Conservation (phyloP, 2,888 invertebrate genomes). For the Helleia helle region DNA sequence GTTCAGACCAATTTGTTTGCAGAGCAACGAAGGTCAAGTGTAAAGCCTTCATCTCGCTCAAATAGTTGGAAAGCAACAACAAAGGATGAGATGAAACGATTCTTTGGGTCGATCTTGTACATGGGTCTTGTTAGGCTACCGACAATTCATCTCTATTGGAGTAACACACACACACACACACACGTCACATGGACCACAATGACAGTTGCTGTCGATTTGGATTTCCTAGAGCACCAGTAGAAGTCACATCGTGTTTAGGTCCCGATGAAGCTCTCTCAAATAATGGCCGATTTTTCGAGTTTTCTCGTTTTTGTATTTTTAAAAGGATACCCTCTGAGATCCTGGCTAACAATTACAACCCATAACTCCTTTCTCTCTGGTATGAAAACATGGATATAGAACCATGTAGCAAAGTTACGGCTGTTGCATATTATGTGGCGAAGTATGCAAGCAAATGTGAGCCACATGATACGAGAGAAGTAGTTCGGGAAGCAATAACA, state of each 20-base stretch:
- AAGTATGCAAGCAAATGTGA: too few species aligned
- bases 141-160: constrained; percentile 21
- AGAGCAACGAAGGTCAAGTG: not conserved
- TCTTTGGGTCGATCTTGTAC: constrained; percentile 22
- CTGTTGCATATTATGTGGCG: constrained; percentile 31
- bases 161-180: too few species aligned
- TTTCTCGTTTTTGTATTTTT: too few species aligned
- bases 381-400: constrained; percentile 34
- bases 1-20: not conserved
- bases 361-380: constrained; percentile 25
- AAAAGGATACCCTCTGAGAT: constrained; percentile 23
- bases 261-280: too few species aligned
- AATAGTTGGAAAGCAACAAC: constrained; percentile 20
- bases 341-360: constrained; percentile 32
- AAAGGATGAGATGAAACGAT: constrained; percentile 19
- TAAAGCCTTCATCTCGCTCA: constrained; percentile 15
- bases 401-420: constrained; percentile 30
- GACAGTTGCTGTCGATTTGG: not conserved
- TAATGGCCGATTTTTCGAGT: constrained; percentile 30
- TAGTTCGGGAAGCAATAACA: constrained; percentile 23
- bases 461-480: constrained; percentile 24
- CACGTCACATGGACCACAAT: too few species aligned
- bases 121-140: constrained; percentile 26
- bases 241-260: constrained; percentile 16
- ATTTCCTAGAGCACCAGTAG: not conserved